A percentile compares a stretch with the other conserved stretches of the same genome.
Evolutionary conservation across 1,140 invertebrate genomes (phyloP).

Genomic region (Ceratosolen fusciceps): DNA sequence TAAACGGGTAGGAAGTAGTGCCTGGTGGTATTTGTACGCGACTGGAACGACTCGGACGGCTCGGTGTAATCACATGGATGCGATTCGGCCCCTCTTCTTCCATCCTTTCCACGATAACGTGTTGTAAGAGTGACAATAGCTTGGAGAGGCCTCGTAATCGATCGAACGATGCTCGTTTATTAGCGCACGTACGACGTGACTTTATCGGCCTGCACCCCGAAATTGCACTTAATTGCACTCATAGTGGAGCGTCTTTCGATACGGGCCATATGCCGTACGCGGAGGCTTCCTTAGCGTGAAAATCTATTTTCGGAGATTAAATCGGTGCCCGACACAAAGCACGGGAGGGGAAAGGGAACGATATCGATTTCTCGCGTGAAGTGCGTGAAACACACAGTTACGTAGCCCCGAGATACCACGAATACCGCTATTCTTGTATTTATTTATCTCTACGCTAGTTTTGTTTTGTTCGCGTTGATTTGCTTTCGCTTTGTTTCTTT

Average conservation of each 20-base stretch:
- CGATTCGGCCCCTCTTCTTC: slow-evolving; percentile 2
- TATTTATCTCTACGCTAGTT: too few species aligned
- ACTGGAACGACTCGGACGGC: too few species aligned
- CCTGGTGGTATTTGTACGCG: background rate
- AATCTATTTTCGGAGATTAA: background rate
- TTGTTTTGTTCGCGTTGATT: too few species aligned
- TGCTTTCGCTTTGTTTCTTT: too few species aligned
- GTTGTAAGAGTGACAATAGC: background rate
- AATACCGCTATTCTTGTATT: slow-evolving; percentile 9
- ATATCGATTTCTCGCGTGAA: slow-evolving; percentile 40
- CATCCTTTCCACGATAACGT: background rate
- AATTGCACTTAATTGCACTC: too few species aligned
- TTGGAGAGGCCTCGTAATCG: background rate
- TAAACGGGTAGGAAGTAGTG: background rate
- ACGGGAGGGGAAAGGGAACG: background rate
- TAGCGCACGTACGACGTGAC: background rate
- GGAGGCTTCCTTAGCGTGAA: too few species aligned
- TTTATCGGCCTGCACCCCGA: background rate
- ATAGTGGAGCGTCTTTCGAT: too few species aligned
- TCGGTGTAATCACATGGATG: background rate
- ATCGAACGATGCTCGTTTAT: background rate
- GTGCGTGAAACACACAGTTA: slow-evolving; percentile 29
- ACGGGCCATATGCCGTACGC: too few species aligned
- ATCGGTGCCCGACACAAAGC: background rate
- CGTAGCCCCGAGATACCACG: slow-evolving; percentile 12